Base-by-base conservation (phyloP, 2,888 invertebrate genomes). In the Danaus chrysippus region DNA sequence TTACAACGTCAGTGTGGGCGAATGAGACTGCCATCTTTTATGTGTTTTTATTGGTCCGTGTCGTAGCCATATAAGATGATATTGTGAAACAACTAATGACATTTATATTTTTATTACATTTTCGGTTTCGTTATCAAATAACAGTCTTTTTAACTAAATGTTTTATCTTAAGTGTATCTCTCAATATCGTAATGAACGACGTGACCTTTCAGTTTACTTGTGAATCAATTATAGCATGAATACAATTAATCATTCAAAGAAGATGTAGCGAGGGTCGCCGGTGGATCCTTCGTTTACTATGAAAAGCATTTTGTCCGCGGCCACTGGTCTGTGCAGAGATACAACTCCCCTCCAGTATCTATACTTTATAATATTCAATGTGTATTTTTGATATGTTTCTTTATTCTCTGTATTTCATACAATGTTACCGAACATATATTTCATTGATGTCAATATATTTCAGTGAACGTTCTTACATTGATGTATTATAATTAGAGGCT, bases 301-400 rank as follows among this genome's bases (percentile, higher is more conserved):
- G 23, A 74, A 68, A 68, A 70, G 59, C 70, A 75, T 79, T 82
- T 85, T 86, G 86, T 87, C 73, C 84, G 78, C 81, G 73, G 72
- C 72, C 84, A 81, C 73, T 84, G 76, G 79, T 71, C 83, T 80
- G 86, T 81, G 80, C 74, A 82, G 78, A 86, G 84, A 86, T 84
- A 85, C 83, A 81, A 75, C 77, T 71, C 82, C 82, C 82, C 78
- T 15, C 49, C 11, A 49, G 12, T 5, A 43, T 43, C 11, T 43
- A 43, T 49, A 49, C 17, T 10, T 17, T 10, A 17, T 17, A 17
- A 49, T 49, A 17, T 49, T 49, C 17, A 3, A 10, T 6, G 15
- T 8, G 23, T n/a, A 46, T 49, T 10, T 17, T 17, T 10, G 1
- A 15, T 49, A 17, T 49, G 8, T 17, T 49, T 10, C 15, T 49